Evolutionary conservation across 2,113 vertebrate genomes (phyloP), one percentile per base, ranked within the genome.

Genomic region (Saimiri boliviensis): DNA sequence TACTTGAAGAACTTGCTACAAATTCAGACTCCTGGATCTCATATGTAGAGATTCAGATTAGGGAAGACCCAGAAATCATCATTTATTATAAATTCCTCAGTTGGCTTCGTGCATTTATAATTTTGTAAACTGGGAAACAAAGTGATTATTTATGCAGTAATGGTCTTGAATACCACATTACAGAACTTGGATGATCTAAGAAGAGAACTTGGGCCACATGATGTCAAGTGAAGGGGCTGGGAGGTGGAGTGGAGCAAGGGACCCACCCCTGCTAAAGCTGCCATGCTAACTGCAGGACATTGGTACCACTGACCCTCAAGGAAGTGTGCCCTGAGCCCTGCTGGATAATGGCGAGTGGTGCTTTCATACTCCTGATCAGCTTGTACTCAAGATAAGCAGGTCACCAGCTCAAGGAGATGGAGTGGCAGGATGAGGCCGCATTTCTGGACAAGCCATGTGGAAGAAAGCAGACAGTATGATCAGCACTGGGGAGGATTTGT

Each of bases 231-330:
- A 2, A 47, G 20, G 58, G 30, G 3, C 2, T 27, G 47, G 32
- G 30, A 37, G 25, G 4, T 16, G 5, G 12, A 52, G 0, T 1
- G 68, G 14, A 58, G 9, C 12, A 40, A 37, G 20, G 0, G 2
- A 11, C 3, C 0, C 13, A 27, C 0, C 12, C 21, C 54, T 19
- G 23, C 40, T 45, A 84, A 58, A 77, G 40, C 23, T 32, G n/a
- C 30, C 49, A 32, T 4, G 13, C 49, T 16, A 58, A n/a, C 12
- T 3, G 0, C 42, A 63, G 42, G 37, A 56, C 9, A n/a, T 1
- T n/a, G n/a, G 35, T 12, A 6, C 14, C 14, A 11, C 20, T 7
- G 10, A 30, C 21, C 9, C n/a, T n/a, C 2, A 5, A 4, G 11
- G 5, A 6, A 3, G 37, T 71, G 27, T 21, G n/a, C 19, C 42